Evolutionary conservation across 2,113 vertebrate genomes (phyloP), one percentile per base, ranked within the genome.

Genomic region (Natator depressus): DNA sequence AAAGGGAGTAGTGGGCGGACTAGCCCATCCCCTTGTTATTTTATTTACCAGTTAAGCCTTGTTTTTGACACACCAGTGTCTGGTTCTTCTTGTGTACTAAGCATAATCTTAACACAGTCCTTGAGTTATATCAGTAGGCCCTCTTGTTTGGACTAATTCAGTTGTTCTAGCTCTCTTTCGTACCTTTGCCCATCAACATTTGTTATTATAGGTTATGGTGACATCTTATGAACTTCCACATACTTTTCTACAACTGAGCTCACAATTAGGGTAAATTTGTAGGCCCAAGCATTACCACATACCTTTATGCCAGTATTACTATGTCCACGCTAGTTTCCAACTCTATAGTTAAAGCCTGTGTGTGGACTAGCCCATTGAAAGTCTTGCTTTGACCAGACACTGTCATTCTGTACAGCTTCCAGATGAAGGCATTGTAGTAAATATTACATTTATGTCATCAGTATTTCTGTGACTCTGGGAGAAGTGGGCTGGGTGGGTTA

Each of bases 381-480:
- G 38, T 46, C 38, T 25, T 76, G 38, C 72, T 46, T 75, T 46
- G 10, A 75, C 20, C 72, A 19, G 8, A 80, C 14, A 50, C 8
- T 79, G 25, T 31, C 42, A 47, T 49, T 49, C 46, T 76, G 22
- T 46, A 17, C 27, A 49, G 27, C 20, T 46, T 49, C 25, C 12
- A 10, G 29, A 47, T 16, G 1, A 57, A 31, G 81, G 27, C 78
- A 50, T 51, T 25, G 19, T 2, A 88, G 6, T 20, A 16, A 0
- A 0, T 38, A 22, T 76, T 76, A 51, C 11, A 42, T 0, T 0
- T 0, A 4, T 0, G 5, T 69, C 54, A 50, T 2, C 3, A 10
- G 55, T 69, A 42, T 3, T n/a, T 31, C 76, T n/a, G 4, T 55
- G 24, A 55, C 69, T 62, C 2, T 14, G 20, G 17, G 10, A 92